phyloP scores from a whole-genome alignment of 2,113 vertebrate genomes.

The Bos indicus region DNA sequence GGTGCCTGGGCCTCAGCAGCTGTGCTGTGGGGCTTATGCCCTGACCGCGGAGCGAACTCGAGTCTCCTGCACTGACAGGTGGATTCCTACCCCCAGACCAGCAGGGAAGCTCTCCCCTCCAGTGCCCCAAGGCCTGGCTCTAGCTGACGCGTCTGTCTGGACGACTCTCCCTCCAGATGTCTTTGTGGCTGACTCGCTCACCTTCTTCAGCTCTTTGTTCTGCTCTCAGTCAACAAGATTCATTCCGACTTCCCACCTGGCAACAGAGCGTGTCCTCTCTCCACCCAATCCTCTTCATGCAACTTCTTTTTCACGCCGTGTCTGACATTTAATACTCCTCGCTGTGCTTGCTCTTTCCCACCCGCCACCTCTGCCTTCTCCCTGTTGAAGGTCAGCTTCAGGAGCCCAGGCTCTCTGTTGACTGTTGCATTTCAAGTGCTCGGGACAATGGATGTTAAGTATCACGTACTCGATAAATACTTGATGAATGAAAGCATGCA shows the following conservation, averaged over 20 bases:
- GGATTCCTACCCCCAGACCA: neutral
- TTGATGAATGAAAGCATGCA: neutral
- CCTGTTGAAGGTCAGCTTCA: neutral
- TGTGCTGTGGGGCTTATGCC: neutral
- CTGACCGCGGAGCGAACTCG: accelerated
- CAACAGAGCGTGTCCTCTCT: neutral
- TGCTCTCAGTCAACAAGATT: neutral
- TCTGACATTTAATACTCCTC: neutral
- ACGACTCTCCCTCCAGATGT: neutral
- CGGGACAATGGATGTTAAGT: neutral
- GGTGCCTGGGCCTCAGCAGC: neutral
- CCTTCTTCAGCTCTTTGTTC: neutral
- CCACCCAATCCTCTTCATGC: neutral
- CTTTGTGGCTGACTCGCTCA: neutral
- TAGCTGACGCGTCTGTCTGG: neutral
- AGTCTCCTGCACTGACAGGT: neutral
- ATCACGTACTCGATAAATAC: neutral
- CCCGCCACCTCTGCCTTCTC: neutral
- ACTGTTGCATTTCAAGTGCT: neutral
- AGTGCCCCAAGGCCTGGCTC: neutral
- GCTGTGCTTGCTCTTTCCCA: neutral
- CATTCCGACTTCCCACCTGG: neutral
- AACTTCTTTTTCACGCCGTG: neutral
- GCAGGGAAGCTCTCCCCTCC: no score
- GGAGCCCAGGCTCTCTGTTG: neutral